A percentile compares a stretch with the other conserved stretches of the same genome.
These are phyloP conservation scores for Ceratina calcarata DNA, from an alignment of 1,140 invertebrate species.

Conservation along the genomic window DNA sequence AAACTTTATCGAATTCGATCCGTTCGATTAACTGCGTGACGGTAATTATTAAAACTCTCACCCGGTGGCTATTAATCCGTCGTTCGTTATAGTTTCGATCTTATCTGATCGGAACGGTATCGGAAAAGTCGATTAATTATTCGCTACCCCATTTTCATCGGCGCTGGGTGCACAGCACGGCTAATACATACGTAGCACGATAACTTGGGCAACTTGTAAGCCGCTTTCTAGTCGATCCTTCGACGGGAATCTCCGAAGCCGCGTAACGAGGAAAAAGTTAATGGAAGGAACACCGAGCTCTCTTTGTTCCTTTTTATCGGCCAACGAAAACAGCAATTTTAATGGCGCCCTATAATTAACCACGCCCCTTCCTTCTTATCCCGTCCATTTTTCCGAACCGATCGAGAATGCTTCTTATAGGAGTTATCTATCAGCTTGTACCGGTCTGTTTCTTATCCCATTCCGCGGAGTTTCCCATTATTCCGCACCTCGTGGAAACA, in stretches of 20 bases:
- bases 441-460: neutral
- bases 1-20: too few relatives aligned
- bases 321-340: slow-evolving; percentile 24
- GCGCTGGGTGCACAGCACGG: too few relatives aligned
- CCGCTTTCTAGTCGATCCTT: slow-evolving; percentile 11
- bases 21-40: too few relatives aligned
- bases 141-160: neutral
- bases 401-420: neutral
- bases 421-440: slow-evolving; percentile 4
- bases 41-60: too few relatives aligned
- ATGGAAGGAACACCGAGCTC: slow-evolving; percentile 20
- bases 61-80: neutral
- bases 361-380: neutral
- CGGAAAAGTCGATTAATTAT: neutral
- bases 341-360: slow-evolving; percentile 37
- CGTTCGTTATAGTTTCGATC: neutral
- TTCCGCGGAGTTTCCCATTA: neutral
- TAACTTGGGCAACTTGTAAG: slow-evolving; percentile 34
- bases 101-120: neutral
- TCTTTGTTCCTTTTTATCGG: slow-evolving; percentile 18
- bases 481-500: neutral
- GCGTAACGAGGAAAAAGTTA: slow-evolving; percentile 27
- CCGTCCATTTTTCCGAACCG: neutral
- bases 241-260: neutral
- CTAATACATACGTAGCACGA: neutral